Conservation (phyloP, 2,113 vertebrate genomes). For the Anoplopoma fimbria region DNA sequence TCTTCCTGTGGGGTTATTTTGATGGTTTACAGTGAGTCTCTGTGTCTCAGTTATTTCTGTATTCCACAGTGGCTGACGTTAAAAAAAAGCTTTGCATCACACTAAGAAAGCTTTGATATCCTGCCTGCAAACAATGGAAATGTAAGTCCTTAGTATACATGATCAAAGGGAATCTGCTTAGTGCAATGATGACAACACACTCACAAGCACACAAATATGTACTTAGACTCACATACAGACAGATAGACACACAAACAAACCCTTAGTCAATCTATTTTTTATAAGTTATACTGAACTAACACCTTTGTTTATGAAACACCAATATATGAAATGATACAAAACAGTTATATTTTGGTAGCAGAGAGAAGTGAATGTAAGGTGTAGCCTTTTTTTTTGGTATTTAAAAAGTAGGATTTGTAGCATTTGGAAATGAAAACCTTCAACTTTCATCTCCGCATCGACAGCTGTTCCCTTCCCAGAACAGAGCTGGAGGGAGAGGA, state of each 20-base stretch:
- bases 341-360: not conserved
- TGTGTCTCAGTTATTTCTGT: slow-evolving; percentile 51
- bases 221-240: not conserved
- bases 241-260: not conserved
- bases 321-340: not conserved
- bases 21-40: slow-evolving; percentile 24
- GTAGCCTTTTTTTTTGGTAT: not conserved
- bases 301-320: not conserved
- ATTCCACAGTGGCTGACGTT: slow-evolving; percentile 50
- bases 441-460: slow-evolving; percentile 33
- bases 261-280: not conserved
- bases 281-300: not conserved
- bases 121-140: slow-evolving; percentile 54
- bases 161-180: slow-evolving; percentile 62
- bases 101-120: slow-evolving; percentile 65
- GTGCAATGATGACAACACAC: slow-evolving; percentile 22
- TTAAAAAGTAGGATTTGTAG: slow-evolving; percentile 11
- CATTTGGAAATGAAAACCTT: slow-evolving; percentile 34
- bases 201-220: not conserved
- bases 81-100: slow-evolving; percentile 32
- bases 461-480: slow-evolving; percentile 21
- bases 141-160: slow-evolving; percentile 52
- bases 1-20: slow-evolving; percentile 18
- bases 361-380: slow-evolving; percentile 1
- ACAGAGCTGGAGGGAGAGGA: slow-evolving; percentile 36